phyloP scores from a whole-genome alignment of 2,797 vertebrate species.

The Coluber constrictor region DNA sequence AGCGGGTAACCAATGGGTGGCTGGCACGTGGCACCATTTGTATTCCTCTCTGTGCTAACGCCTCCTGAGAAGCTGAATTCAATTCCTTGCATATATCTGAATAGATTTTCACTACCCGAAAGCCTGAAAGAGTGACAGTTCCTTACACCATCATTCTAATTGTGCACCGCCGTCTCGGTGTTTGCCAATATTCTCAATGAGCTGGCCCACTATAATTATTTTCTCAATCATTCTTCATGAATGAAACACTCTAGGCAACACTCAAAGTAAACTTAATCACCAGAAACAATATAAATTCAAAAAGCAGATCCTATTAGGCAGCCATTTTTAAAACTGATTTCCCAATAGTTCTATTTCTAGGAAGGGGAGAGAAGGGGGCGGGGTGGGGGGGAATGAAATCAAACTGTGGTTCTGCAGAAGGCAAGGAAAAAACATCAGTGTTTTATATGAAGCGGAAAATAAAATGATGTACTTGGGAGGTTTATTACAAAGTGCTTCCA shows the following conservation, averaged over 20 bases:
- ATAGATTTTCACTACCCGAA: constrained; percentile 22
- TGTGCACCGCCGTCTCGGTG: constrained; percentile 43
- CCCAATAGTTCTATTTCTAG: constrained; percentile 58
- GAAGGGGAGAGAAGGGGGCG: neutral
- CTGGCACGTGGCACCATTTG: neutral
- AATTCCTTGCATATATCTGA: constrained; percentile 25
- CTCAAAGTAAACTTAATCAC: constrained; percentile 68
- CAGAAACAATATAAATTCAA: constrained; percentile 65
- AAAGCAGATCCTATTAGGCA: constrained; percentile 59
- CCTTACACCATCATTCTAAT: constrained; percentile 64
- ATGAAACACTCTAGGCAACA: constrained; percentile 64
- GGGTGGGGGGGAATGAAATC: neutral
- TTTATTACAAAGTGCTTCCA: constrained; percentile 51
- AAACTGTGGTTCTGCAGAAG: constrained; percentile 45
- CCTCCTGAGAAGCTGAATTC: neutral
- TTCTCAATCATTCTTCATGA: constrained; percentile 65
- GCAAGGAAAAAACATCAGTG: constrained; percentile 36
- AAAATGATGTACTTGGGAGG: constrained; percentile 41
- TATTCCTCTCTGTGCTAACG: neutral
- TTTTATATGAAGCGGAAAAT: constrained; percentile 51
- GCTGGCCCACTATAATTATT: constrained; percentile 65
- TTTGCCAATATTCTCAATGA: constrained; percentile 61
- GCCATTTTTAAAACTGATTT: constrained; percentile 61
- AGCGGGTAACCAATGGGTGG: neutral
- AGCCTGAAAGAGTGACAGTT: constrained; percentile 45